These are phyloP conservation scores for Apogon talboti DNA, from an alignment of 2,797 vertebrate genomes.

Conservation along the genomic window DNA sequence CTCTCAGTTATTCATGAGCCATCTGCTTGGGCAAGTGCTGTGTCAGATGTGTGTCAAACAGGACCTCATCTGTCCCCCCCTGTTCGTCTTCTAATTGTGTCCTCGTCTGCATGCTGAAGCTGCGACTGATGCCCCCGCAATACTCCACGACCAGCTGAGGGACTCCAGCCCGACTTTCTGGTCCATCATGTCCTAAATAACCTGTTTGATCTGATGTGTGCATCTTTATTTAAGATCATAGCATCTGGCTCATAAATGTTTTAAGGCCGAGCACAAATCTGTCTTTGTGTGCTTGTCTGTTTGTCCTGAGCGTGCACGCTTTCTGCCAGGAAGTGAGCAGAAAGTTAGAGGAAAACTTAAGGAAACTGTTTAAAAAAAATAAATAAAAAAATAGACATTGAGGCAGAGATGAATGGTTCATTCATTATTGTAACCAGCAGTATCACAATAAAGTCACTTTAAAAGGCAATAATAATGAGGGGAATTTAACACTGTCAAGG, in stretches of 20 bases:
- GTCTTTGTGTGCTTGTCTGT: conserved; percentile 27
- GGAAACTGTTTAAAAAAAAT: too few relatives aligned
- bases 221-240: conserved; percentile 71
- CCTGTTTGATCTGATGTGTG: conserved; percentile 66
- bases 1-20: conserved; percentile 85
- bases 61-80: conserved; percentile 73
- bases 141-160: conserved; percentile 29
- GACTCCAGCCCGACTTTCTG: conserved; percentile 25
- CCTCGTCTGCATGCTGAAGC: conserved; percentile 60
- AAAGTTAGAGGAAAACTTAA: conserved; percentile 12
- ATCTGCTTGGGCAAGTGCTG: conserved; percentile 79
- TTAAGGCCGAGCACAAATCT: conserved; percentile 29
- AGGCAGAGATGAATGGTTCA: not conserved
- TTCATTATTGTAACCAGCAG: not conserved
- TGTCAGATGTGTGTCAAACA: conserved; percentile 80
- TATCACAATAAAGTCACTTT: too few relatives aligned
- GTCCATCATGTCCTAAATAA: conserved; percentile 71
- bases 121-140: conserved; percentile 32
- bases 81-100: conserved; percentile 71
- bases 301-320: conserved; percentile 6
- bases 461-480: not conserved
- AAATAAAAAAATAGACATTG: too few relatives aligned
- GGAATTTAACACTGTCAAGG: not conserved
- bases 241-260: conserved; percentile 72
- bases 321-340: conserved; percentile 1